These are phyloP conservation scores for Ptyas mucosa DNA, from an alignment of 2,113 vertebrate species.

Conservation along the genomic window DNA sequence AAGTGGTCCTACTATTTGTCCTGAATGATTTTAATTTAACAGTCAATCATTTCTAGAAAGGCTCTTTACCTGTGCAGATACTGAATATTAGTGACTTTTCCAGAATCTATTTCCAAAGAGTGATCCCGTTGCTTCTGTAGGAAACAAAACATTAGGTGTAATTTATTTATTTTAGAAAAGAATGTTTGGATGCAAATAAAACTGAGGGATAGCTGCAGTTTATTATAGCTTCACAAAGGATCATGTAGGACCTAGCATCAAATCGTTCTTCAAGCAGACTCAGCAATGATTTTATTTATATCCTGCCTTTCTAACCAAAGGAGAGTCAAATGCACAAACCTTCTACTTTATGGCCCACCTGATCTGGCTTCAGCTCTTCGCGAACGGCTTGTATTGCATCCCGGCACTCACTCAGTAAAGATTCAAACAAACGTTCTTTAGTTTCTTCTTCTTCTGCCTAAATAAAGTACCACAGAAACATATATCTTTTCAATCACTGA, in stretches of 20 bases:
- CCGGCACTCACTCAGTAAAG: slow-evolving; percentile 92
- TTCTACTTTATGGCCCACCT: slow-evolving; percentile 67
- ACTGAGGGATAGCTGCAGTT: neutral
- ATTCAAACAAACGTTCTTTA: slow-evolving; percentile 94
- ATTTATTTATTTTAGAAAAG: slow-evolving; percentile 3
- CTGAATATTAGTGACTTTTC: slow-evolving; percentile 92
- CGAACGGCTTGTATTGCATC: slow-evolving; percentile 95
- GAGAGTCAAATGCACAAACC: neutral
- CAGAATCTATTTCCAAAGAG: slow-evolving; percentile 78
- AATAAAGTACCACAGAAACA: neutral
- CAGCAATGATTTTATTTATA: neutral
- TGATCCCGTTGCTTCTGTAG: slow-evolving; percentile 89
- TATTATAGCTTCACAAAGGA: neutral
- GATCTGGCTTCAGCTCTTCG: slow-evolving; percentile 89
- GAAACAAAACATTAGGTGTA: slow-evolving; percentile 25
- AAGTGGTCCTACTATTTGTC: neutral
- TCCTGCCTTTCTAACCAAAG: neutral
- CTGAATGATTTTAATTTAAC: neutral
- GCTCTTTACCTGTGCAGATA: slow-evolving; percentile 90
- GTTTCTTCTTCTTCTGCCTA: slow-evolving; percentile 93
- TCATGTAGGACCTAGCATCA: neutral
- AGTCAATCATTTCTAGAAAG: neutral
- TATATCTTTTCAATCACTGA: neutral
- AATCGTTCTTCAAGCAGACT: neutral
- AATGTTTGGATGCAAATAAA: neutral